Base-by-base conservation (phyloP, 2,888 invertebrate species). In the Plebejus anna region DNA sequence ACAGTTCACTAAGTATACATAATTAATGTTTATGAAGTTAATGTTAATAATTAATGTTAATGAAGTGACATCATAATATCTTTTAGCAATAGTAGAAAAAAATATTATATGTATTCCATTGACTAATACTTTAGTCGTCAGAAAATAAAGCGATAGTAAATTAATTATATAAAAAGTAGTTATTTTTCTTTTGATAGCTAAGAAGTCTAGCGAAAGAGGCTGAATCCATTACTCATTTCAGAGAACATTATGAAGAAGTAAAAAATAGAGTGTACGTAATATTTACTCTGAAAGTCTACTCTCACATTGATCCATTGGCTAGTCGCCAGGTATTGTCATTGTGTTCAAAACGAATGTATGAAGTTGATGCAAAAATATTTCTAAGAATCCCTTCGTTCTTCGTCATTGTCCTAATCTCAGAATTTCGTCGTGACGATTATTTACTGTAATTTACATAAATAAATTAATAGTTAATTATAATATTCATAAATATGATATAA, bases 251-350 rank as follows among this genome's bases (percentile, higher is more conserved):
- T 28, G 61, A 61, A 61, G 11, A 11, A 61, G 61, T 61, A 11
- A 61, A 61, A 61, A 61, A 61, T 61, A 61, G 61, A 61, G 61
- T 61, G 7, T 22, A 61, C 61, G 61, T 61, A 61, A 61, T 28
- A 51, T 51, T 51, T 51, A 51, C 51, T 51, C 4, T 51, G 51
- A 51, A 51, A 51, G 11, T 51, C 11, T 51, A 22, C 22, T 59
- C 59, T 22, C 22, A 22, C 22, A 59, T 61, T 11, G 28, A 22
- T 61, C 28, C 22, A 28, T 61, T 61, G 61, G 61, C 61, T 61
- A 28, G 9, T 3, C 11, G 61, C 61, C 61, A 61, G 61, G 9
- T 61, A 61, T 61, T 61, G 61, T 28, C 22, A 22, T 22, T 22
- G 22, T 22, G 6, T 28, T 28, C 61, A 28, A 11, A 61, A 61